A percentile compares a stretch with the other conserved stretches of the same genome.
Conservation (phyloP, 2,113 vertebrate species). For the Balaenoptera acutorostrata region DNA sequence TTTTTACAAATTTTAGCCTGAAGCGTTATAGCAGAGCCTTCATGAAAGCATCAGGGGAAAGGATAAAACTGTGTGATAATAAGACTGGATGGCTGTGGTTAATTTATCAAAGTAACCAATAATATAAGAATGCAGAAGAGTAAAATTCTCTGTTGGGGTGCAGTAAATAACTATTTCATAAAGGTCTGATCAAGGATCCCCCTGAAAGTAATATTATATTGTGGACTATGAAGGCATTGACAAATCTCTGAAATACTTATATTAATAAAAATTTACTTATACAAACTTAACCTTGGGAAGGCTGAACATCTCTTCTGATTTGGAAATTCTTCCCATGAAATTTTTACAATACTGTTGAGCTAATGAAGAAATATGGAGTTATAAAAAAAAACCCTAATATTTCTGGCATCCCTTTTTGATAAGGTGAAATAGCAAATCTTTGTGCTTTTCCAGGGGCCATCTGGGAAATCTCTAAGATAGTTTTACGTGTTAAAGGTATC, state of each 20-base stretch:
- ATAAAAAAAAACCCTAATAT: not conserved
- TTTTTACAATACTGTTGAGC: not conserved
- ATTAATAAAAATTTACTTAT: not conserved
- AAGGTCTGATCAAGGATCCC: not conserved
- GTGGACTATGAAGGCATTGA: not conserved
- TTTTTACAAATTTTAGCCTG: not conserved
- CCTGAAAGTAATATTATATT: not conserved
- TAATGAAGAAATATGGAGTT: not conserved
- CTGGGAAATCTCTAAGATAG: not conserved
- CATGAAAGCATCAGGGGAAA: not conserved
- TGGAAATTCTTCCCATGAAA: not conserved
- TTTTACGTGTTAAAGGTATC: not conserved
- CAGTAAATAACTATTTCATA: not conserved
- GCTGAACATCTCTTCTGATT: not conserved
- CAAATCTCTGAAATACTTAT: constrained; percentile 14
- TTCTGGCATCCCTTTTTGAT: not conserved
- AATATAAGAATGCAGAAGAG: not conserved
- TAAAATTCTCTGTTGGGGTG: not conserved
- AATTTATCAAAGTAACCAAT: not conserved
- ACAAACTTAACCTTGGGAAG: not conserved
- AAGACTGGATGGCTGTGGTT: not conserved
- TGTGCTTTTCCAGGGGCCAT: not conserved
- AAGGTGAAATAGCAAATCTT: not conserved
- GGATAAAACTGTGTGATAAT: not conserved
- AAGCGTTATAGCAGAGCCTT: not conserved